These are phyloP conservation scores for Andinoacara biseriatus DNA, from an alignment of 2,113 vertebrate genomes.

Conservation along the genomic window DNA sequence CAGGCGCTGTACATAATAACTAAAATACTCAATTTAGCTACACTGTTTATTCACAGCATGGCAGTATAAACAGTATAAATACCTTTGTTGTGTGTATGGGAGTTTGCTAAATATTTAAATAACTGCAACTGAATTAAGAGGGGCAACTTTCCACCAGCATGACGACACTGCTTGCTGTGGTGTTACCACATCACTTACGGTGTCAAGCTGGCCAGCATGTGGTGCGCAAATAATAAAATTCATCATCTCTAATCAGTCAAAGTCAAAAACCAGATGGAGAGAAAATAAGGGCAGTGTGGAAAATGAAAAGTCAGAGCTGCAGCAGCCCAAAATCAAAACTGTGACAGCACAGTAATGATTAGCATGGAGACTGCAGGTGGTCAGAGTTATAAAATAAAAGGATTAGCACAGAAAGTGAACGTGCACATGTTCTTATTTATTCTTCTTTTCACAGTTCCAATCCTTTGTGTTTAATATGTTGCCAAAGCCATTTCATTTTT, in stretches of 20 bases:
- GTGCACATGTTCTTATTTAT: not conserved
- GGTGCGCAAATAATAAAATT: not conserved
- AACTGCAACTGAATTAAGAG: not conserved
- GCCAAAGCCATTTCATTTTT: not conserved
- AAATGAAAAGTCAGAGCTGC: not conserved
- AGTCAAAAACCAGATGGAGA: not conserved
- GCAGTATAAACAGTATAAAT: not conserved
- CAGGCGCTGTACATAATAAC: not conserved
- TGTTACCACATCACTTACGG: not conserved
- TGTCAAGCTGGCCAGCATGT: not conserved
- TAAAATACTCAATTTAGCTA: not conserved
- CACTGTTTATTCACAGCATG: not conserved
- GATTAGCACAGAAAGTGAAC: not conserved
- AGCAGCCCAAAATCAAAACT: not conserved
- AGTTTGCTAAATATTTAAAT: not conserved
- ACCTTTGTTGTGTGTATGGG: not conserved
- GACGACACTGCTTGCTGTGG: not conserved
- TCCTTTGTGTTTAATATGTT: not conserved
- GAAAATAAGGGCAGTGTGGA: not conserved
- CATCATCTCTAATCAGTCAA: not conserved
- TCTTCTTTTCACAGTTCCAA: not conserved
- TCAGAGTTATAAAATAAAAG: not conserved
- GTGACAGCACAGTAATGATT: not conserved
- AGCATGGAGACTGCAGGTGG: not conserved
- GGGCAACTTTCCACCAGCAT: not conserved